Evolutionary conservation across 2,888 invertebrate species (phyloP), one percentile per base, ranked within the genome.

Genomic region (Nephrocerus scutellatus): DNA sequence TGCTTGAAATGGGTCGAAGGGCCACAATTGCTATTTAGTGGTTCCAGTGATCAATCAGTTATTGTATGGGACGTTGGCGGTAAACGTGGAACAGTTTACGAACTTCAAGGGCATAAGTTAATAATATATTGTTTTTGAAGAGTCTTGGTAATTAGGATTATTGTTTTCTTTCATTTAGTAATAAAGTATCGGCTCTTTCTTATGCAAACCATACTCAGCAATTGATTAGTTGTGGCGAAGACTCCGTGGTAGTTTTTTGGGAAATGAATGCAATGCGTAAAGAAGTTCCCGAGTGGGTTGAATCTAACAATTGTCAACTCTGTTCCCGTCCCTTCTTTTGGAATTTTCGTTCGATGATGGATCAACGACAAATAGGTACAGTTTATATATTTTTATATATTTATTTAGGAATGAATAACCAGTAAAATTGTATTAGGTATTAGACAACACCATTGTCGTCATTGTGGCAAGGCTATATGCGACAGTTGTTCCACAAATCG

Each of bases 31-130:
- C 71, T 98, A 38, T 97, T 95, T 69, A 97, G 97, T 49, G 97
- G 95, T 1, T 91, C 95, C 44, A 89, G 85, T 62, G 97, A 98
- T 71, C 88, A 92, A 65, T 83, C 84, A 18, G 88, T 98, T 37
- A 91, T 96, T 58, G 91, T 92, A 15, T 98, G 97, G 98, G 97
- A 98, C 70, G 96, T 98, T 50, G 97, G 96, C 6, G 95, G 96
- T 0, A 84, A 88, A 57, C 84, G 90, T 59, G 97, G 97, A 35
- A 92, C 92, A 22, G 93, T 96, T 7, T 96, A 93, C 64, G 97
- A 98, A 72, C 74, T 98, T 39, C 93, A 68, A 40, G 96, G 95
- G 10, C 96, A 96, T 63, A 86, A 85, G 83, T 86, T 69, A 59
- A 68, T 39, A 13, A 2, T 7, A 7, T 16, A 24, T 19, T 30